Evolutionary conservation across 2,888 invertebrate species (phyloP).

Genomic region (Himalopsyche anomala): DNA sequence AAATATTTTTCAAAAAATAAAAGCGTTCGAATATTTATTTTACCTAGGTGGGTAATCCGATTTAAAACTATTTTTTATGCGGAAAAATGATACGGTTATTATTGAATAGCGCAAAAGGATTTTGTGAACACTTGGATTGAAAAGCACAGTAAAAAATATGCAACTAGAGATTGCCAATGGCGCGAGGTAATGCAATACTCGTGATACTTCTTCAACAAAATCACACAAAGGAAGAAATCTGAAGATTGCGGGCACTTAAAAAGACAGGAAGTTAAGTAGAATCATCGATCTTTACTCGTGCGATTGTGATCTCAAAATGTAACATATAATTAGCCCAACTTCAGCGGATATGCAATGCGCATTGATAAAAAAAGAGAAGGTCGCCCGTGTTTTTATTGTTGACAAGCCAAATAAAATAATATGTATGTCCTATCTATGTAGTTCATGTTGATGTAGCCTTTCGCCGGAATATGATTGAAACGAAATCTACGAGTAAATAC

Average conservation of each 20-base stretch:
- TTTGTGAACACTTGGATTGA: conserved; percentile 8
- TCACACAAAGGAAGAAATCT: conserved; percentile 46
- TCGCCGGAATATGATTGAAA: too few relatives aligned
- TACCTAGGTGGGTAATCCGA: too few relatives aligned
- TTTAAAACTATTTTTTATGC: neutral
- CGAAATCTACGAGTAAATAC: too few relatives aligned
- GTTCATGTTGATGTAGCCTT: neutral
- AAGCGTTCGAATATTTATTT: too few relatives aligned
- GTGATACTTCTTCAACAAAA: conserved; percentile 11
- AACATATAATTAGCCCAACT: conserved; percentile 53
- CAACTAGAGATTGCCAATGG: conserved; percentile 27
- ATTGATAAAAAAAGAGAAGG: conserved; percentile 1
- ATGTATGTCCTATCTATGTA: too few relatives aligned
- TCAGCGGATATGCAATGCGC: conserved; percentile 38
- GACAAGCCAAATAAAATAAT: neutral
- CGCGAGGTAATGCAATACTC: conserved; percentile 52
- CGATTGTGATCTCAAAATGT: conserved; percentile 50
- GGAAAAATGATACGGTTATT: conserved; percentile 13
- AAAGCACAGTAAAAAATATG: neutral
- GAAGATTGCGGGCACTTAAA: conserved; percentile 55
- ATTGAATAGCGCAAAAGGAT: neutral
- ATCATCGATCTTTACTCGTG: conserved; percentile 46
- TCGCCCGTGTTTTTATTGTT: neutral
- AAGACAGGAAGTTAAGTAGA: conserved; percentile 57
- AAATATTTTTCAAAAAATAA: too few relatives aligned